phyloP scores from a whole-genome alignment of 1,140 invertebrate genomes.

The roundworm (Caenorhabditis elegans) region WBcel235 BX284606.5:7304501-7305000 shows the following conservation, averaged over 20 bases:
- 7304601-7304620: slow-evolving; percentile 61
- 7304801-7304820: slow-evolving; percentile 66
- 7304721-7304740: slow-evolving; percentile 70
- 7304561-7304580: slow-evolving; percentile 71
- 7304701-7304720: slow-evolving; percentile 69
- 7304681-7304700: slow-evolving; percentile 71
- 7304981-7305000: slow-evolving; percentile 66
- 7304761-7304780: slow-evolving; percentile 67
- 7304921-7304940: slow-evolving; percentile 69
- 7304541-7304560: slow-evolving; percentile 70
- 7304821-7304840: slow-evolving; percentile 64
- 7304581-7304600: slow-evolving; percentile 71
- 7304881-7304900: slow-evolving; percentile 69
- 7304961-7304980: slow-evolving; percentile 70
- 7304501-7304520: slow-evolving; percentile 58
- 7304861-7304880: neutral
- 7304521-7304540: slow-evolving; percentile 70
- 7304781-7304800: slow-evolving; percentile 67
- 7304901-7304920: slow-evolving; percentile 66
- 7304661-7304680: slow-evolving; percentile 71
- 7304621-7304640: slow-evolving; percentile 69
- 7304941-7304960: slow-evolving; percentile 68
- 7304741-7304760: slow-evolving; percentile 54
- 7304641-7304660: slow-evolving; percentile 72
- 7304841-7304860: slow-evolving; percentile 31